Conservation (phyloP, 1,140 invertebrate species). For the Eriosoma lanigerum region DNA sequence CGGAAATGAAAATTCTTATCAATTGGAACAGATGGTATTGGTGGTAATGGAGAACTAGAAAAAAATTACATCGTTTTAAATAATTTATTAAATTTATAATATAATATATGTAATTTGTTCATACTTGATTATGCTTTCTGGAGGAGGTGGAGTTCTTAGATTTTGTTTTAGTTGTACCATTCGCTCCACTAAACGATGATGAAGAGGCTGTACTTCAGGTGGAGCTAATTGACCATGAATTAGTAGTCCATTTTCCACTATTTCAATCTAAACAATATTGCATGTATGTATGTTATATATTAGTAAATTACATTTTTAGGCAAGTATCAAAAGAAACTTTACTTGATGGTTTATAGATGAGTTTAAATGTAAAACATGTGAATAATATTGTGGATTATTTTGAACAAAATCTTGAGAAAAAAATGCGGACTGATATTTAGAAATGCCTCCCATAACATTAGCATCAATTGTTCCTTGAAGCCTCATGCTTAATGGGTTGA, state of each 20-base stretch:
- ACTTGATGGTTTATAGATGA: conserved; percentile 74
- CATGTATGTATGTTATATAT: no score
- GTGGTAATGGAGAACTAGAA: conserved; percentile 71
- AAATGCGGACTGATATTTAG: conserved; percentile 92
- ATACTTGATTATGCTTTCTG: conserved; percentile 45
- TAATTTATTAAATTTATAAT: neutral
- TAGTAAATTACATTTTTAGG: no score
- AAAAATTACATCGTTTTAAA: conserved; percentile 28
- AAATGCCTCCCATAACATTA: conserved; percentile 70
- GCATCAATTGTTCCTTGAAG: conserved; percentile 59
- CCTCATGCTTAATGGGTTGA: conserved; percentile 90
- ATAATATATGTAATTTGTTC: neutral
- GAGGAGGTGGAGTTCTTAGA: conserved; percentile 52
- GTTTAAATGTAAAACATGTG: conserved; percentile 74
- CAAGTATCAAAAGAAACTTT: conserved; percentile 59
- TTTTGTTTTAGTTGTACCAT: conserved; percentile 75
- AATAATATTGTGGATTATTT: conserved; percentile 72
- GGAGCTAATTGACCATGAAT: conserved; percentile 83
- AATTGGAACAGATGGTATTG: conserved; percentile 69
- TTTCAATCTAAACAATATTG: conserved; percentile 64
- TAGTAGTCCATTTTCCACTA: conserved; percentile 77
- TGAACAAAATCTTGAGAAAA: conserved; percentile 78
- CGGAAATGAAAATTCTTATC: conserved; percentile 60
- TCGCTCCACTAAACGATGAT: conserved; percentile 81
- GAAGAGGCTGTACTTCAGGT: conserved; percentile 78